A percentile compares a stretch with the other conserved stretches of the same genome.
Conservation (phyloP, 2,888 invertebrate genomes). For the Pollenia griseotomentosa region DNA sequence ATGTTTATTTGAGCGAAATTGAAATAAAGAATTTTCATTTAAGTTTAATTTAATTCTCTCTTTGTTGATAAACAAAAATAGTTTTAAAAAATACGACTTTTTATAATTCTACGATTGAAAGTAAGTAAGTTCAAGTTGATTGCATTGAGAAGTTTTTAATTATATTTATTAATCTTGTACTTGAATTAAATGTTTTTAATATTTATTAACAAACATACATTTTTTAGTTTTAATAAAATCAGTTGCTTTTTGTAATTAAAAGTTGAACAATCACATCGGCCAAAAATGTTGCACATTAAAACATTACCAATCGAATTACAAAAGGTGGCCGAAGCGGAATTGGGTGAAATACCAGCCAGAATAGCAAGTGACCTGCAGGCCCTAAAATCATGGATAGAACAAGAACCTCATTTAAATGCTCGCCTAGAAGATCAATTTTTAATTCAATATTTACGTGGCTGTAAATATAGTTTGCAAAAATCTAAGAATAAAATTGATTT, state of each 20-base stretch:
- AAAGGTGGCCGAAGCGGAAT: conserved; percentile 83
- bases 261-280: conserved; percentile 13
- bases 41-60: no score
- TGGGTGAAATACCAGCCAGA: conserved; percentile 84
- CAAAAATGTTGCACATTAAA: conserved; percentile 77
- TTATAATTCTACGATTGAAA: not conserved
- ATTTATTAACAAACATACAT: not conserved
- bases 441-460: conserved; percentile 85
- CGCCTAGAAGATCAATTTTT: conserved; percentile 84
- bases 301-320: conserved; percentile 77
- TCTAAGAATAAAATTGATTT: conserved; percentile 86
- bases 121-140: conserved; percentile 73
- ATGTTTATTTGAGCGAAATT: no score
- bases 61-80: no score
- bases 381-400: conserved; percentile 84
- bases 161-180: not conserved
- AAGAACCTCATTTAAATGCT: conserved; percentile 84
- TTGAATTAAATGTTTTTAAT: not conserved
- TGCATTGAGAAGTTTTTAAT: conserved; percentile 31
- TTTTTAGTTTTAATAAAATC: conserved; percentile 82
- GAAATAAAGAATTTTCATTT: no score
- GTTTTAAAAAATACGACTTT: conserved; percentile 74
- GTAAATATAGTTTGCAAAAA: conserved; percentile 85
- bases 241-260: conserved; percentile 84
- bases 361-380: conserved; percentile 80